Evolutionary conservation across 2,113 vertebrate genomes (phyloP).

Genomic region (Pimephales promelas): DNA sequence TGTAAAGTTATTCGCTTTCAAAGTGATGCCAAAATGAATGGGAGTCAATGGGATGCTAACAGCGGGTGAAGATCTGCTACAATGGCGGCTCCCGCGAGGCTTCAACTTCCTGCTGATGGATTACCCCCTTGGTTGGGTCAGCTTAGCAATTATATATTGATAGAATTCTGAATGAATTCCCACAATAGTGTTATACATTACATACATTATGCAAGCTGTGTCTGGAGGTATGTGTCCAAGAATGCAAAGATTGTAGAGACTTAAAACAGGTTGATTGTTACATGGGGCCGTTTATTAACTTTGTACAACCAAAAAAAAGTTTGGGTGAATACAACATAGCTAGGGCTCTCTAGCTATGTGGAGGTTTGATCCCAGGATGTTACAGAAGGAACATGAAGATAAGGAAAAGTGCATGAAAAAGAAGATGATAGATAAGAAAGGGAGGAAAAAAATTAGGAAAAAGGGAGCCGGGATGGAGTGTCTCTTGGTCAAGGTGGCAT

Average conservation of each 20-base stretch:
- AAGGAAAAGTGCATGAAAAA: conserved; percentile 43
- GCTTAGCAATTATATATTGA: not conserved
- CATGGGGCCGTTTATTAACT: conserved; percentile 77
- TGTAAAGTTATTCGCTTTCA: too few species aligned
- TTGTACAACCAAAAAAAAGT: conserved; percentile 72
- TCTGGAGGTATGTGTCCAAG: not conserved
- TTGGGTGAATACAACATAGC: conserved; percentile 65
- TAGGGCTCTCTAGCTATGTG: conserved; percentile 62
- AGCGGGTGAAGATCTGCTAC: too few species aligned
- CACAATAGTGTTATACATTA: not conserved
- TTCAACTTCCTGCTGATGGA: too few species aligned
- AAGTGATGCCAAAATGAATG: too few species aligned
- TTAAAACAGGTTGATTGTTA: conserved; percentile 63
- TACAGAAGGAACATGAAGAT: conserved; percentile 63
- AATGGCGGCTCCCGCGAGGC: too few species aligned
- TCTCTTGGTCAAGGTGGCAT: conserved; percentile 60
- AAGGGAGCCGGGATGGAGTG: conserved; percentile 62
- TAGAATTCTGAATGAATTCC: not conserved
- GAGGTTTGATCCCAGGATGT: conserved; percentile 80
- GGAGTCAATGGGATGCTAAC: too few species aligned
- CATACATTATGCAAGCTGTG: not conserved
- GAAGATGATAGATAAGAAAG: conserved; percentile 40
- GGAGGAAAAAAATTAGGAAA: conserved; percentile 51
- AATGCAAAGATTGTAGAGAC: conserved; percentile 21
- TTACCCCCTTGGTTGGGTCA: too few species aligned